phyloP scores from a whole-genome alignment of 2,888 invertebrate genomes.

The Adela reaumurella region DNA sequence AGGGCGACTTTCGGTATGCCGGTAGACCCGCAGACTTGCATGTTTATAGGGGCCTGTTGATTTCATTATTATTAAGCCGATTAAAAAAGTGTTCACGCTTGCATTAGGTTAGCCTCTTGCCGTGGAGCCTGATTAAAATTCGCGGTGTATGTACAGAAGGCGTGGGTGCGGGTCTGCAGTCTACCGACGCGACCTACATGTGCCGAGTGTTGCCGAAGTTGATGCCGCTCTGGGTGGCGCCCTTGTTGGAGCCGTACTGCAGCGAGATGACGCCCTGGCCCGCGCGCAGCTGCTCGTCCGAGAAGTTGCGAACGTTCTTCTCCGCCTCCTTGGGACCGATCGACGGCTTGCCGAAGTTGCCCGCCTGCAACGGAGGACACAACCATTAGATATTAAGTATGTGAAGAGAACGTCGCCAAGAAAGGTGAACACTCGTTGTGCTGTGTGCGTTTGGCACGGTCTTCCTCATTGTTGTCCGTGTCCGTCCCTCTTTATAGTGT shows the following conservation, averaged over 20 bases:
- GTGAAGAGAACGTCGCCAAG: no score
- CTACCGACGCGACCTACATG: conserved; percentile 69
- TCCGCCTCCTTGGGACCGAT: conserved; percentile 97
- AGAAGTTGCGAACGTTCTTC: conserved; percentile 90
- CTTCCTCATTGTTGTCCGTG: no score
- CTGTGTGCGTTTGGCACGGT: no score
- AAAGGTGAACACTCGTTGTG: no score
- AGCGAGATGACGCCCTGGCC: conserved; percentile 91
- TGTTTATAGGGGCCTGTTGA: no score
- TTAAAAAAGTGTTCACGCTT: no score
- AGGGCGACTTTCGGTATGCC: no score
- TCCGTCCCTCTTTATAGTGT: no score
- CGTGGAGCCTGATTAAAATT: not conserved
- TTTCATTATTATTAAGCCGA: no score
- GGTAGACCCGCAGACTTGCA: no score
- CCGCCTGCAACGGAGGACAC: conserved; percentile 58
- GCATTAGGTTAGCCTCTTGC: no score
- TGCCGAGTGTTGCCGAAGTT: conserved; percentile 97
- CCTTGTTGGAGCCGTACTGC: conserved; percentile 97
- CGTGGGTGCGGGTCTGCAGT: not conserved
- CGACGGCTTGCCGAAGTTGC: conserved; percentile 77
- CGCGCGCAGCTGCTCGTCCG: conserved; percentile 90
- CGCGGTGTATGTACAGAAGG: not conserved
- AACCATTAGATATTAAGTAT: no score
- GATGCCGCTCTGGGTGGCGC: conserved; percentile 93